Evolutionary conservation across 2,797 vertebrate genomes (phyloP), one percentile per base, ranked within the genome.

Genomic region (Cossypha heuglini): DNA sequence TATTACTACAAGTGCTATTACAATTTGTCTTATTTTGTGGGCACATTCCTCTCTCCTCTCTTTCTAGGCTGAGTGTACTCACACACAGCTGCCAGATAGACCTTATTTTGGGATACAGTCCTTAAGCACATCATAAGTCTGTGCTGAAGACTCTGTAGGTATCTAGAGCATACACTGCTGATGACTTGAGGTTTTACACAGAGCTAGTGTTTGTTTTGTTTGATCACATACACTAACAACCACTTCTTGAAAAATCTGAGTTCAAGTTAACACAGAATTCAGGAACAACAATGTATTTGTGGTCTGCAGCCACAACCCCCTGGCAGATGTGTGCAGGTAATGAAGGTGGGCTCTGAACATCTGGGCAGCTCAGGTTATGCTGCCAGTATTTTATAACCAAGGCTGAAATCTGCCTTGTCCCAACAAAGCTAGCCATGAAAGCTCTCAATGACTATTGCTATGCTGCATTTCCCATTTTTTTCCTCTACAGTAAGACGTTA

Each of bases 301-400:
- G 33, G 42, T 43, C 45, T 45, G 55, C 26, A 69, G 72, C 20
- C 4, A 1, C 1, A 2, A 45, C 11, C 14, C 62, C 28, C 35
- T 1, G 0, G 46, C 33, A 87, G 35, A 43, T 2, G 2, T 2
- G 18, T 0, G 0, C 28, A 33, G 55, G 48, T 49, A 54, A 58
- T 4, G 19, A 52, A 58, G 1, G 3, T n/a, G 55, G 48, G 33
- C 26, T 79, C 35, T 9, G 42, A 69, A 40, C 20, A 35, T 20
- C 68, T 58, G 51, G 14, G 45, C 22, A 80, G 45, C n/a, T 73
- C 64, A 25, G 40, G 25, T 35, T 57, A 35, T 5, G 13, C 8
- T 62, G 46, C 13, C 51, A 21, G 26, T 35, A 31, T 57, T 92
- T 85, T 14, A 61, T 10, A 87, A 51, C 5, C 35, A 40, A 45